These are phyloP conservation scores for Ceratina australensis DNA, from an alignment of 1,140 invertebrate species.

Conservation along the genomic window DNA sequence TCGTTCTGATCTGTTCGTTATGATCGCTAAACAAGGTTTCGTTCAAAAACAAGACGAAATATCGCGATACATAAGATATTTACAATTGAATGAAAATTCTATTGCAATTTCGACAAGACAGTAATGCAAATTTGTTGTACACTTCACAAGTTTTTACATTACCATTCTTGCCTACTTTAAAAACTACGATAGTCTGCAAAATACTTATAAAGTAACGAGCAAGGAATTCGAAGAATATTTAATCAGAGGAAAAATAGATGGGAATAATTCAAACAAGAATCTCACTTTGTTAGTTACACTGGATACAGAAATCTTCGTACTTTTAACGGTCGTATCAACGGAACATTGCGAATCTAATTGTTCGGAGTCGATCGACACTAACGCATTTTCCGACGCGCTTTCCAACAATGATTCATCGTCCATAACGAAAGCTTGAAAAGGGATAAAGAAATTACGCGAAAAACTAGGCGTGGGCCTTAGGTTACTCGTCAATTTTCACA, in stretches of 20 bases:
- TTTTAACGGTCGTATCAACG: background rate
- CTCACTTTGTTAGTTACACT: slow-evolving; percentile 51
- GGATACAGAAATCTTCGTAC: background rate
- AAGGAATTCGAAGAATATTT: background rate
- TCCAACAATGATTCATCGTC: background rate
- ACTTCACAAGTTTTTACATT: background rate
- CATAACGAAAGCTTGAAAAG: slow-evolving; percentile 13
- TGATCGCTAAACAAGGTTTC: slow-evolving; percentile 46
- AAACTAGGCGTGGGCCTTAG: background rate
- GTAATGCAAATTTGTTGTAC: background rate
- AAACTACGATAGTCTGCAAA: background rate
- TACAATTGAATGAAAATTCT: background rate
- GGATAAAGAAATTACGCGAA: background rate
- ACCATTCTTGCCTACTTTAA: no score
- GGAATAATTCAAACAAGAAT: background rate
- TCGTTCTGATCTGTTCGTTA: slow-evolving; percentile 68
- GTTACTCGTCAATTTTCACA: slow-evolving; percentile 58
- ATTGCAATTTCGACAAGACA: no score
- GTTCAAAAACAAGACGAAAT: slow-evolving; percentile 25
- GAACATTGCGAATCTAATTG: background rate
- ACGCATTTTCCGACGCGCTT: background rate
- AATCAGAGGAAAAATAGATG: background rate
- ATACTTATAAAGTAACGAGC: background rate
- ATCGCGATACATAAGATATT: background rate
- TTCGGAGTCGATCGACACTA: background rate